Percentiles rank a stretch among this genome's conserved stretches.
Conservation (phyloP, 2,113 vertebrate genomes). For the Gobiocypris rarus region DNA sequence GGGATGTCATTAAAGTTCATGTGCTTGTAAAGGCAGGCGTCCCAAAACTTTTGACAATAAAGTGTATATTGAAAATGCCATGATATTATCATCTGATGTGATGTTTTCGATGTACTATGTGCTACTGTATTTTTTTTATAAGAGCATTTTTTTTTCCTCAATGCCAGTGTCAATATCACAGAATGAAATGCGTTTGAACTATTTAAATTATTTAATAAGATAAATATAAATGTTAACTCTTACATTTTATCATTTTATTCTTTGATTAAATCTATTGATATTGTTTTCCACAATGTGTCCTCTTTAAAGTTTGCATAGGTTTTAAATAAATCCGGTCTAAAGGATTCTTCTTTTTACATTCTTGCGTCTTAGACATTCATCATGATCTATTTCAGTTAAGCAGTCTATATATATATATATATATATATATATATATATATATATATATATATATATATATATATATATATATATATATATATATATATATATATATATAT, state of each 20-base stretch:
- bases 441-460: too few species aligned
- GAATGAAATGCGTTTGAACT: background rate
- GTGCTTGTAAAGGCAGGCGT: too few species aligned
- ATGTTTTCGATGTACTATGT: background rate
- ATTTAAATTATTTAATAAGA: too few species aligned
- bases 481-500: too few species aligned
- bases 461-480: too few species aligned
- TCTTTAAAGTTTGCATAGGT: background rate
- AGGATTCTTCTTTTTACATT: background rate
- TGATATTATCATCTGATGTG: too few species aligned
- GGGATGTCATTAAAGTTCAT: too few species aligned
- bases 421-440: too few species aligned
- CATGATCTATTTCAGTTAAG: background rate
- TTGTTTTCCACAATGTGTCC: background rate
- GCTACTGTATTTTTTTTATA: background rate
- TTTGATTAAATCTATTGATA: too few species aligned
- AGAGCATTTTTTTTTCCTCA: background rate
- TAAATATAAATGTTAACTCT: too few species aligned
- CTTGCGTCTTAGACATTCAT: background rate
- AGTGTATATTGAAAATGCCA: too few species aligned
- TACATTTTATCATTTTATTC: background rate
- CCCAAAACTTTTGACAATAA: too few species aligned
- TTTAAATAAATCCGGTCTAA: background rate
- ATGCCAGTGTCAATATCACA: background rate
- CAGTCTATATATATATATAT: background rate